These are phyloP conservation scores for Lepidostoma basale DNA, from an alignment of 1,140 invertebrate genomes.

Conservation along the genomic window DNA sequence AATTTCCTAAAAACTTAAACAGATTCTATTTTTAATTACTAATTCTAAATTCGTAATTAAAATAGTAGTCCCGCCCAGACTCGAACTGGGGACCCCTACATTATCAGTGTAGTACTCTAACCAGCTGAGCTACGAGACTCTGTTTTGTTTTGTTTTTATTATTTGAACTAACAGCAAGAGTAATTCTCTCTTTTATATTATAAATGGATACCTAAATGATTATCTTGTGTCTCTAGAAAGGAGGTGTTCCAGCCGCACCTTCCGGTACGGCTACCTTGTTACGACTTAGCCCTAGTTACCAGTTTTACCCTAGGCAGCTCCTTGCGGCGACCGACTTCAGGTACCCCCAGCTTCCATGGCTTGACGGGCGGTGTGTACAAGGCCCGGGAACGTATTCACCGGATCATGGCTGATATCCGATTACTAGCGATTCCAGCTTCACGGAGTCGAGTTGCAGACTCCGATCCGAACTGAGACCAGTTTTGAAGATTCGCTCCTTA, in stretches of 20 bases:
- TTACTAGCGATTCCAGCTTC: conserved; percentile 89
- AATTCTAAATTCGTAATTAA: no score
- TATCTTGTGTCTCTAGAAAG: no score
- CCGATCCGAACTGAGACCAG: conserved; percentile 81
- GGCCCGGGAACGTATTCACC: conserved; percentile 56
- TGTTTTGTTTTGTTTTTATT: no score
- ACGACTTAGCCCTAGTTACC: conserved; percentile 62
- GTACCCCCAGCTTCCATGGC: neutral
- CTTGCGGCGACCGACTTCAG: neutral
- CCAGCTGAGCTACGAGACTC: neutral
- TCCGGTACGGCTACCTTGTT: conserved; percentile 63
- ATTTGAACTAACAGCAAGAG: no score
- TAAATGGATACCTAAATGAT: no score
- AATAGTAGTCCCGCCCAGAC: neutral
- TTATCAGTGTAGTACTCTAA: neutral
- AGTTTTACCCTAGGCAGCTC: neutral
- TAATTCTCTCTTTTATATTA: no score
- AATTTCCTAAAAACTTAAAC: no score
- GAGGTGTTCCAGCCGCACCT: conserved; percentile 58
- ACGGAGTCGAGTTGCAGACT: conserved; percentile 81
- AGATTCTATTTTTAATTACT: no score
- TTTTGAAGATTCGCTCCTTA: conserved; percentile 76
- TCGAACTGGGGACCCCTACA: neutral
- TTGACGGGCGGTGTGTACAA: conserved; percentile 91
- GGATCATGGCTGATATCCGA: conserved; percentile 1